These are phyloP conservation scores for Nothocercus nigrocapillus DNA, from an alignment of 2,113 vertebrate genomes.

Conservation along the genomic window DNA sequence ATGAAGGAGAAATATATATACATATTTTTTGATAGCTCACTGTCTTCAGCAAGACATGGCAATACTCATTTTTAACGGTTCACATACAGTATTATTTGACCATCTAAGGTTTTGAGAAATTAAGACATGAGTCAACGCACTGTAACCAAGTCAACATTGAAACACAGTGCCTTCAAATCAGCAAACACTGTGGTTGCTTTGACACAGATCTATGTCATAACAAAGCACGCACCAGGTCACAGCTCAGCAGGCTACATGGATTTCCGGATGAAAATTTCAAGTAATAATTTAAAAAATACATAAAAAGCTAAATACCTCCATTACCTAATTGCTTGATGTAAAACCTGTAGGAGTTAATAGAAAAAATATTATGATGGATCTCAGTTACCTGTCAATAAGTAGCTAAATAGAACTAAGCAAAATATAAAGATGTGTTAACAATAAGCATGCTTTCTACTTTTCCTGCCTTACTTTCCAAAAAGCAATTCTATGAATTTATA, in stretches of 20 bases:
- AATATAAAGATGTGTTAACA: background rate
- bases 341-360: background rate
- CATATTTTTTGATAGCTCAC: background rate
- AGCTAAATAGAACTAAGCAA: background rate
- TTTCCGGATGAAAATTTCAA: background rate
- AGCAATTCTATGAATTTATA: background rate
- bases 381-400: background rate
- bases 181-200: background rate
- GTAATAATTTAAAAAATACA: background rate
- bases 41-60: background rate
- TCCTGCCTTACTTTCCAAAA: background rate
- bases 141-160: slow-evolving; percentile 50
- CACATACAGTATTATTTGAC: slow-evolving; percentile 7
- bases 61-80: background rate
- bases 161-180: background rate
- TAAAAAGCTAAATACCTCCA: background rate
- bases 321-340: background rate
- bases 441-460: background rate
- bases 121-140: slow-evolving; percentile 27
- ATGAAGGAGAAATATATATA: background rate
- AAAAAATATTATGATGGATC: background rate
- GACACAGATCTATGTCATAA: background rate
- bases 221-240: accelerated
- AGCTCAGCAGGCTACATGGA: background rate
- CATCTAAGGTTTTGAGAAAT: background rate